These are phyloP conservation scores for Siniperca chuatsi DNA, from an alignment of 2,113 vertebrate genomes.

Conservation along the genomic window DNA sequence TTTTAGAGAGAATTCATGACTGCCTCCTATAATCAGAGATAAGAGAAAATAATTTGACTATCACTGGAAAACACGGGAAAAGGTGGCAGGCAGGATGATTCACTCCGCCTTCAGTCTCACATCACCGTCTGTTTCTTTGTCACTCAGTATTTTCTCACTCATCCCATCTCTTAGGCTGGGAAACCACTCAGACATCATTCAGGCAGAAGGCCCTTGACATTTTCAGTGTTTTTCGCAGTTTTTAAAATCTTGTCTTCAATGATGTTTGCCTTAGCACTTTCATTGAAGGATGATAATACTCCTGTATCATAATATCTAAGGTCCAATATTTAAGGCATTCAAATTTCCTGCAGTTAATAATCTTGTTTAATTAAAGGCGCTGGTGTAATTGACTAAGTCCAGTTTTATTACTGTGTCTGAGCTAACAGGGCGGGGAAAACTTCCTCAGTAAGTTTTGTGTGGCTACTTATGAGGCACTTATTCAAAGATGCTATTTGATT, in stretches of 20 bases:
- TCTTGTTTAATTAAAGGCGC: background rate
- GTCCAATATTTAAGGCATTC: background rate
- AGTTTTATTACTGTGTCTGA: constrained; percentile 1
- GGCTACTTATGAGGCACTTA: background rate
- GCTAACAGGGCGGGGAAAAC: background rate
- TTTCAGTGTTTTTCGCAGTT: constrained; percentile 50
- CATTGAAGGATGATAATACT: background rate
- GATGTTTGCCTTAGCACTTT: background rate
- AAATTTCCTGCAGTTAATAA: background rate
- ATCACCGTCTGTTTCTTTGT: constrained; percentile 60
- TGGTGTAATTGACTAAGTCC: background rate
- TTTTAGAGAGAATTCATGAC: constrained; percentile 27
- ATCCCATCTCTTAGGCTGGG: constrained; percentile 50
- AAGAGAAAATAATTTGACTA: constrained; percentile 52
- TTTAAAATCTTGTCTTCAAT: constrained; percentile 35
- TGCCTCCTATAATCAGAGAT: constrained; percentile 37
- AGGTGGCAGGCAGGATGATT: constrained; percentile 63
- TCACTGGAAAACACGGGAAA: constrained; percentile 37
- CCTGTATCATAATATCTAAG: background rate
- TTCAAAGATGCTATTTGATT: constrained; percentile 16
- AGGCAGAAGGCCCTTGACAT: constrained; percentile 65
- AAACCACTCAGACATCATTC: constrained; percentile 55
- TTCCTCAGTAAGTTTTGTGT: background rate
- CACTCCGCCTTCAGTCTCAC: constrained; percentile 39
- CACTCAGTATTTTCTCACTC: constrained; percentile 57